Conservation (phyloP, 1,140 invertebrate species). For the Argopecten irradians region DNA sequence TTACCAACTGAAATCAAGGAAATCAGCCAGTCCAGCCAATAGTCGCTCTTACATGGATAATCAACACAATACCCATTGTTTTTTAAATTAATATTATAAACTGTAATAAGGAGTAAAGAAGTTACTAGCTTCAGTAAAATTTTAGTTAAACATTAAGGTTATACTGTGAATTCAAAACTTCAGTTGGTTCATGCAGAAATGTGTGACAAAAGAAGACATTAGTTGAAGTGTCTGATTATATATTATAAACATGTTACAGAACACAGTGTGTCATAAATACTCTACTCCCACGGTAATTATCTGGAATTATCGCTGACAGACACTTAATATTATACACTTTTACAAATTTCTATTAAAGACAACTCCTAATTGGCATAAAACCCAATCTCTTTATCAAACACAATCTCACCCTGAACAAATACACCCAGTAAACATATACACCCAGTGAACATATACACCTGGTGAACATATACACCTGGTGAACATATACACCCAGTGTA, state of each 20-base stretch:
- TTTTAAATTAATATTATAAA: background rate
- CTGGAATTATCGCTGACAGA: too few relatives aligned
- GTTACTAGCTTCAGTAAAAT: background rate
- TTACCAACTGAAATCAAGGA: background rate
- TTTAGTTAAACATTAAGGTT: background rate
- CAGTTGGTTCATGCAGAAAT: background rate
- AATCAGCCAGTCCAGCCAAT: background rate
- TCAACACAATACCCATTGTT: background rate
- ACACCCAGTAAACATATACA: too few relatives aligned
- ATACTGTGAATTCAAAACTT: background rate
- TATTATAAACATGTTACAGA: slow-evolving; percentile 6
- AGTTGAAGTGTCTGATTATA: background rate
- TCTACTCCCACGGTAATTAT: background rate
- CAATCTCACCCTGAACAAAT: too few relatives aligned
- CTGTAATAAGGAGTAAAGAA: background rate
- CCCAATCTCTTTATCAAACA: too few relatives aligned
- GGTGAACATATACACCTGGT: too few relatives aligned
- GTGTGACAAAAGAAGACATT: background rate
- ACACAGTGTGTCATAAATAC: background rate
- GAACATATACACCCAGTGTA: too few relatives aligned
- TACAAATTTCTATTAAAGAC: too few relatives aligned
- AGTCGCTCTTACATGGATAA: too few relatives aligned
- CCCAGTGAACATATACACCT: too few relatives aligned
- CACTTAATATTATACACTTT: too few relatives aligned
- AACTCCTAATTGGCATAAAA: too few relatives aligned